Conservation (phyloP, 2,888 invertebrate genomes). For the Amblyjoppa proteus region DNA sequence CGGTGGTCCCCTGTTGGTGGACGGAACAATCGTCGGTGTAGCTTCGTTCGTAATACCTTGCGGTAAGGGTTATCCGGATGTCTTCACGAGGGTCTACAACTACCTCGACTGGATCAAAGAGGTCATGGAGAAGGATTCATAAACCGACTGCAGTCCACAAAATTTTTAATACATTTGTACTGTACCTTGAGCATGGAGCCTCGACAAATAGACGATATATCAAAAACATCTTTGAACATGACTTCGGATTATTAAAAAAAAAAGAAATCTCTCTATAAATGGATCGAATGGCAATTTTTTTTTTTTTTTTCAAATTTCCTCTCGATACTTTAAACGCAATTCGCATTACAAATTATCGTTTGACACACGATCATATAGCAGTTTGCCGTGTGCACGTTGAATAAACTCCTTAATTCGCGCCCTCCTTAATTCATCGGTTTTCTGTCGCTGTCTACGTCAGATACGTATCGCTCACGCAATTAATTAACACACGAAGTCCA, state of each 20-base stretch:
- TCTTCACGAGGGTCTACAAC: slow-evolving; percentile 65
- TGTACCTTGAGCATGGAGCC: too few relatives aligned
- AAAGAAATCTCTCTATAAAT: too few relatives aligned
- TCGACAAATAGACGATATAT: too few relatives aligned
- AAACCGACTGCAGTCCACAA: too few relatives aligned
- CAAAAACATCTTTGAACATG: too few relatives aligned
- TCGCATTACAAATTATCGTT: background rate
- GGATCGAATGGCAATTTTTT: too few relatives aligned
- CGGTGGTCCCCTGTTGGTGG: slow-evolving; percentile 67
- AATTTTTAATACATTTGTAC: too few relatives aligned
- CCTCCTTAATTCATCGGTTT: too few relatives aligned
- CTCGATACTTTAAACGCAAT: background rate
- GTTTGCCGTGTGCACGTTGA: background rate
- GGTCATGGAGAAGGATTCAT: slow-evolving; percentile 5
- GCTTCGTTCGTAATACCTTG: slow-evolving; percentile 63
- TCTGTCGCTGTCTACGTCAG: too few relatives aligned
- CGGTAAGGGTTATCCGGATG: slow-evolving; percentile 66
- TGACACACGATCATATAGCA: background rate
- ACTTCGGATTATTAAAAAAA: too few relatives aligned
- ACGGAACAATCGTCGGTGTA: slow-evolving; percentile 65
- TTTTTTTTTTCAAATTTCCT: background rate
- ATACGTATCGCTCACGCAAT: background rate
- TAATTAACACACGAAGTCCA: too few relatives aligned
- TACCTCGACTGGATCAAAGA: slow-evolving; percentile 58
- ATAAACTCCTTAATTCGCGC: too few relatives aligned